Evolutionary conservation across 2,888 invertebrate genomes (phyloP).

Genomic region (Scaptomyza polygonia): DNA sequence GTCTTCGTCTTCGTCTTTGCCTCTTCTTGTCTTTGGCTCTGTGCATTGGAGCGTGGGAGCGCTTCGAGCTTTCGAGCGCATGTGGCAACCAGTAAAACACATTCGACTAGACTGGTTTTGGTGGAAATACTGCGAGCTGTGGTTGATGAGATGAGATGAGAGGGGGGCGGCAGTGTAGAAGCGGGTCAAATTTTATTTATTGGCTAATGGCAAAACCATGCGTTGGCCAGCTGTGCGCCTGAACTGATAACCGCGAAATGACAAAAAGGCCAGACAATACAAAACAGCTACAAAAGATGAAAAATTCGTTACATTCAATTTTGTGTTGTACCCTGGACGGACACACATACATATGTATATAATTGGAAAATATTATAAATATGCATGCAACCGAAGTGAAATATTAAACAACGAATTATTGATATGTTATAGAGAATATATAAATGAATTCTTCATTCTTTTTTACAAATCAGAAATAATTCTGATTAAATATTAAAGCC

Average conservation of each 20-base stretch:
- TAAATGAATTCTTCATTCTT: too few species aligned
- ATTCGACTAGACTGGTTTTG: slow-evolving; percentile 29
- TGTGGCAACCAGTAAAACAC: slow-evolving; percentile 58
- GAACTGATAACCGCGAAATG: slow-evolving; percentile 77
- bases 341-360: background rate
- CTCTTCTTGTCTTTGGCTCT: slow-evolving; percentile 39
- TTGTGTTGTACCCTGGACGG: slow-evolving; percentile 24
- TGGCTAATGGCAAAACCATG: slow-evolving; percentile 68
- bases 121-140: too few species aligned
- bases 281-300: background rate
- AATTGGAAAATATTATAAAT: background rate
- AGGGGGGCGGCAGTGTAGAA: too few species aligned
- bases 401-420: too few species aligned
- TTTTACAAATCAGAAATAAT: too few species aligned
- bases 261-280: slow-evolving; percentile 64
- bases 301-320: slow-evolving; percentile 62
- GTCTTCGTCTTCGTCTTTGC: slow-evolving; percentile 33
- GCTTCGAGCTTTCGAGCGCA: slow-evolving; percentile 54
- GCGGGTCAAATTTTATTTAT: slow-evolving; percentile 43
- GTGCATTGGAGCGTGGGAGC: slow-evolving; percentile 78
- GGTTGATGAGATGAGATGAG: too few species aligned
- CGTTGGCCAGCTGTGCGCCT: slow-evolving; percentile 65
- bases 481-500: too few species aligned
- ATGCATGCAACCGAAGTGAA: too few species aligned
- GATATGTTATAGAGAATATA: too few species aligned